A percentile compares a stretch with the other conserved stretches of the same genome.
Evolutionary conservation across 2,797 vertebrate genomes (phyloP).

Genomic region (Coregonus sp.): DNA sequence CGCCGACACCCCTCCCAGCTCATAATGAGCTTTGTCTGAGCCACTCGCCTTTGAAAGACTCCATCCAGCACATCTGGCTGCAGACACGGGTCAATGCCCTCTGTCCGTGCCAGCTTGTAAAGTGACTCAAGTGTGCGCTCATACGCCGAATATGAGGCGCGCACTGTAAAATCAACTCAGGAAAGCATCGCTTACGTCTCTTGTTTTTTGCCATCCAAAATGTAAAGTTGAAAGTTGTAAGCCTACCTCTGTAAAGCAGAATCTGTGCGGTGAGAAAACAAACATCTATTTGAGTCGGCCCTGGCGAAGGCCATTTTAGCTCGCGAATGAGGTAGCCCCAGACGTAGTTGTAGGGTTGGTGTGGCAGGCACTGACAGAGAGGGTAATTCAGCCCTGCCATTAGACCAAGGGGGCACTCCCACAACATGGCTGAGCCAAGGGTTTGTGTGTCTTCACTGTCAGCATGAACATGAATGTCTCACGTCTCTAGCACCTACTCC

Average conservation of each 20-base stretch:
- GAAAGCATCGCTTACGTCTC: slow-evolving; percentile 30
- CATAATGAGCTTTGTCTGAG: slow-evolving; percentile 73
- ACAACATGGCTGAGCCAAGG: slow-evolving; percentile 16
- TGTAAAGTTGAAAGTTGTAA: neutral
- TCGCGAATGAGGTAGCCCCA: neutral
- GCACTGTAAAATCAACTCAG: neutral
- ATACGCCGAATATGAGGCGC: slow-evolving; percentile 53
- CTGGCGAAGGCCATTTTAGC: slow-evolving; percentile 18
- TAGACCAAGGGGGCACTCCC: slow-evolving; percentile 13
- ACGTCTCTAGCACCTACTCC: slow-evolving; percentile 49
- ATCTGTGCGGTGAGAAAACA: slow-evolving; percentile 38
- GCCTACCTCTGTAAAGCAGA: neutral
- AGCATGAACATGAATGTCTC: slow-evolving; percentile 44
- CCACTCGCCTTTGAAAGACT: slow-evolving; percentile 43
- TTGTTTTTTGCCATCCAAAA: slow-evolving; percentile 15
- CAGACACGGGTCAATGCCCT: slow-evolving; percentile 57
- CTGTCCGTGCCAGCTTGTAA: slow-evolving; percentile 47
- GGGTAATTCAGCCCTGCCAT: slow-evolving; percentile 25
- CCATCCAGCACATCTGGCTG: slow-evolving; percentile 62
- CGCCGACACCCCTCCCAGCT: slow-evolving; percentile 28
- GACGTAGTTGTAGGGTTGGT: slow-evolving; percentile 17
- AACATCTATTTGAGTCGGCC: slow-evolving; percentile 32
- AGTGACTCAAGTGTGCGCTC: slow-evolving; percentile 52
- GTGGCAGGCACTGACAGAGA: slow-evolving; percentile 14
- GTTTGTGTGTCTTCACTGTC: slow-evolving; percentile 1